Base-by-base conservation (phyloP, 2,113 vertebrate species). In the Hippocampus barbouri region DNA sequence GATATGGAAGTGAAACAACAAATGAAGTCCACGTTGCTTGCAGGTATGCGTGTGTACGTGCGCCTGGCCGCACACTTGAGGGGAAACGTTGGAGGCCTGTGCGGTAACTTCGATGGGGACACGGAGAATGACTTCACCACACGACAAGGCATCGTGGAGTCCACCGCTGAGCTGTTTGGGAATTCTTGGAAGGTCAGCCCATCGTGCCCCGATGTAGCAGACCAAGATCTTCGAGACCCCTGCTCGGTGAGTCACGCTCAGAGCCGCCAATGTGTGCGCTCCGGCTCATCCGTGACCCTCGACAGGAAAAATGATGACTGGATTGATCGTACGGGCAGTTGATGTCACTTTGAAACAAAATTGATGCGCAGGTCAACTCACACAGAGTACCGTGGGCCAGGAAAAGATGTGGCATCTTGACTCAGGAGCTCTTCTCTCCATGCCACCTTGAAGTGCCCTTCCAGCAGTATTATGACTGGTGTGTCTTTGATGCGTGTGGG, bases 161-260 rank as follows among this genome's bases (percentile, higher is more conserved):
- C 96, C 3, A 96, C 91, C 0, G 72, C 95, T 0, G 91, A 94
- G 66, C 91, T 95, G 72, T 96, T 96, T 1, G 95, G 94, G 43
- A 95, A 97, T 87, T 96, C 96, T 49, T 98, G 97, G 97, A 93
- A 94, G 63, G 90, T 97, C 87, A 94, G 90, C 71, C 92, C 91
- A 0, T 92, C 95, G 25, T 97, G 96, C 72, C 96, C 95, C 0
- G 95, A 97, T 57, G 92, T 94, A 1, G 76, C 81, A 2, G 43
- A 90, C 1, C 86, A 93, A 67, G 94, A 94, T 18, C 73, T 88
- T 2, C 75, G 68, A 1, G 94, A 96, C 68, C 96, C 96, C 4
- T 98, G 96, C 71, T 62, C 82, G 0, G 94, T 96, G 75, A 68
- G 90, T 87, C 41, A 12, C 2, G 41, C 30, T 34, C 30, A 34